Conservation (phyloP, 2,113 vertebrate species). For the Charina bottae region DNA sequence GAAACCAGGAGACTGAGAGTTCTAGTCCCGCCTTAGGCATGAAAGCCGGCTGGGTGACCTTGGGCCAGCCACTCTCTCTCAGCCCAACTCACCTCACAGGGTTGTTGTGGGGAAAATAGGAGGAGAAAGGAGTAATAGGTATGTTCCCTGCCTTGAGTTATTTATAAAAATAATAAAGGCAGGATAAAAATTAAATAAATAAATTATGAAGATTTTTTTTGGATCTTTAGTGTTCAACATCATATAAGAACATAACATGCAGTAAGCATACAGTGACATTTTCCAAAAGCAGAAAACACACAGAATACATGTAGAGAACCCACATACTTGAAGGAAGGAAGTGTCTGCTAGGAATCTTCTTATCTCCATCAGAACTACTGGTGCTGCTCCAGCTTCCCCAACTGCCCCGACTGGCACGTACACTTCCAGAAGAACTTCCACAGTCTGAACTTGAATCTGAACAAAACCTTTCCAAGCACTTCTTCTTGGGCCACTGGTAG, state of each 20-base stretch:
- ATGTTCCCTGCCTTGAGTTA: too few relatives aligned
- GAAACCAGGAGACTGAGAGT: too few relatives aligned
- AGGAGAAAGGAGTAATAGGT: too few relatives aligned
- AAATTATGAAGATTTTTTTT: too few relatives aligned
- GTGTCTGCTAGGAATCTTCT: slow-evolving; percentile 76
- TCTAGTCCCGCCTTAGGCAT: too few relatives aligned
- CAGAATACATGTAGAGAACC: background rate
- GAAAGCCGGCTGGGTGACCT: too few relatives aligned
- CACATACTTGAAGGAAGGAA: slow-evolving; percentile 83
- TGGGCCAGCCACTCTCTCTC: too few relatives aligned
- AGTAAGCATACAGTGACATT: background rate
- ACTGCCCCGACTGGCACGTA: slow-evolving; percentile 92
- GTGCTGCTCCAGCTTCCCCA: slow-evolving; percentile 98
- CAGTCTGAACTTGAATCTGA: slow-evolving; percentile 95
- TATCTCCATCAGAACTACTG: slow-evolving; percentile 93
- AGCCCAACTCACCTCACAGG: too few relatives aligned
- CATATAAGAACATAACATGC: background rate
- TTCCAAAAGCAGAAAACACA: background rate
- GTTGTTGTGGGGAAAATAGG: too few relatives aligned
- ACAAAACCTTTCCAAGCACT: slow-evolving; percentile 81
- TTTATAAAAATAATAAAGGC: too few relatives aligned
- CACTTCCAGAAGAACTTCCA: slow-evolving; percentile 89
- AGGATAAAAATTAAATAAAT: too few relatives aligned
- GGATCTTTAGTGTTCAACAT: background rate
- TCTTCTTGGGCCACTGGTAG: slow-evolving; percentile 75